phyloP scores from a whole-genome alignment of 2,113 vertebrate genomes.

The Prionailurus bengalensis region DNA sequence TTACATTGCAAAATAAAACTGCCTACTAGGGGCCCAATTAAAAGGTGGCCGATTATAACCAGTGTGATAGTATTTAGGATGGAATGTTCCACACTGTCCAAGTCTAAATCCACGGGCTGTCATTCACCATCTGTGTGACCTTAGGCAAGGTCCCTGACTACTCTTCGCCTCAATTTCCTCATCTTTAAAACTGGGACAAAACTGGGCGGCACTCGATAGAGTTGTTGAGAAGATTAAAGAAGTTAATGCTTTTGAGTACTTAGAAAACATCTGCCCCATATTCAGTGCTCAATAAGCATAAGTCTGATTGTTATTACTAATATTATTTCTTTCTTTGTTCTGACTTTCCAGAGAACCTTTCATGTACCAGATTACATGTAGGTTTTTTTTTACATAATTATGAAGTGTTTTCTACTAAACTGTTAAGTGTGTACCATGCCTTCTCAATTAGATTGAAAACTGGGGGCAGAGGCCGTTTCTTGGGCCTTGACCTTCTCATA shows the following conservation, averaged over 20 bases:
- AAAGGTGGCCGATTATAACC: background rate
- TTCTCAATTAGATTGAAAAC: background rate
- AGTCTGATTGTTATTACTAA: background rate
- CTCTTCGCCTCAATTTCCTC: background rate
- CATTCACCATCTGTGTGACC: background rate
- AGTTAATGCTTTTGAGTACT: background rate
- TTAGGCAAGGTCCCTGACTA: background rate
- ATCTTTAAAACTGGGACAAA: background rate
- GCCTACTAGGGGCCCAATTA: background rate
- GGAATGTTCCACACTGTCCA: background rate
- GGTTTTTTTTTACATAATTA: constrained; percentile 34
- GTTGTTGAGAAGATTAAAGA: background rate
- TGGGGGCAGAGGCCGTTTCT: background rate
- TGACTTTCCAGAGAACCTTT: background rate
- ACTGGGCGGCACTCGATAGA: background rate
- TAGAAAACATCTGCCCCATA: background rate
- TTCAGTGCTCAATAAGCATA: background rate
- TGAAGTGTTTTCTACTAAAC: background rate
- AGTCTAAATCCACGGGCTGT: background rate
- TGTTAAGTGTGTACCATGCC: background rate
- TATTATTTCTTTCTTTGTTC: background rate
- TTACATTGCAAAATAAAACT: background rate
- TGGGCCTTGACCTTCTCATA: background rate
- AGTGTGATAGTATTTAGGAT: background rate
- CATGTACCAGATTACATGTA: background rate